phyloP scores from a whole-genome alignment of 2,797 vertebrate genomes.

The Acropternis orthonyx region DNA sequence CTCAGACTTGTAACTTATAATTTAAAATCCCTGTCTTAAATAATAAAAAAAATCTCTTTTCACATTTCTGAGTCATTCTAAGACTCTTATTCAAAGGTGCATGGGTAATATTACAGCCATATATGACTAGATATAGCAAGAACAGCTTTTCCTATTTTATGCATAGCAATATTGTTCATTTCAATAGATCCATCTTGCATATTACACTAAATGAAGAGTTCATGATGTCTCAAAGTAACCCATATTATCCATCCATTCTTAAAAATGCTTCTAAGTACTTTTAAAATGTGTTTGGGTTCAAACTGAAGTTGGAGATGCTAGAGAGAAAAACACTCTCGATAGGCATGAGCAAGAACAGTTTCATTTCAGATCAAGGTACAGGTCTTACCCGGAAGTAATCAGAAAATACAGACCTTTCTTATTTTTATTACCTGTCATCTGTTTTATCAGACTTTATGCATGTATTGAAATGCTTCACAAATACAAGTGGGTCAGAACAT shows the following conservation, averaged over 20 bases:
- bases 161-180: not conserved
- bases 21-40: not conserved
- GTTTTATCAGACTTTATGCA: not conserved
- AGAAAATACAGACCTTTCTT: not conserved
- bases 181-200: not conserved
- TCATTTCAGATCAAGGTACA: not conserved
- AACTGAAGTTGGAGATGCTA: not conserved
- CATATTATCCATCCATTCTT: not conserved
- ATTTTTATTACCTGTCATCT: not conserved
- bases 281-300: not conserved
- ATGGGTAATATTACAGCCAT: not conserved
- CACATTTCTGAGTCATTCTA: not conserved
- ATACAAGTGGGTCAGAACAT: not conserved
- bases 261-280: not conserved
- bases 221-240: not conserved
- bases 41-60: not conserved
- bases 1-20: not conserved
- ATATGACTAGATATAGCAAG: not conserved
- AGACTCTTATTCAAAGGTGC: not conserved
- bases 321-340: not conserved
- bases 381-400: not conserved
- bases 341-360: not conserved
- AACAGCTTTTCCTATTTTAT: not conserved
- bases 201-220: not conserved
- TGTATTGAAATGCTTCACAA: not conserved